Evolutionary conservation across 30 jellyfish, hydroid and myxozoan species (phyloP).

Genomic region (Turritopsis rubra): DNA sequence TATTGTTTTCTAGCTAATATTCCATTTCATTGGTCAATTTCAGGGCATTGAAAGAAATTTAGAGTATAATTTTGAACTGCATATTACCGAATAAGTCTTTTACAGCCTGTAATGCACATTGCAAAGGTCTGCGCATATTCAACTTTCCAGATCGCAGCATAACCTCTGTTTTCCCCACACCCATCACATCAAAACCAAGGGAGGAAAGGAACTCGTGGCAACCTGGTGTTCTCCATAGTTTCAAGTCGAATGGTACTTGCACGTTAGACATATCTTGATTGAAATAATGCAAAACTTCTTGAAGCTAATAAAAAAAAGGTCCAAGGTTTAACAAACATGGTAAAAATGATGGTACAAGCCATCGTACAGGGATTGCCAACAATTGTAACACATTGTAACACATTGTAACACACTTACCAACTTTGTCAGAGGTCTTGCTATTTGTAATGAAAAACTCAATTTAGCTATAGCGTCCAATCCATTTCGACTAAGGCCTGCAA

Average conservation of each 20-base stretch:
- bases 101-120: slow-evolving; percentile 92
- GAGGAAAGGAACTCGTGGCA: slow-evolving; percentile 97
- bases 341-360: neutral
- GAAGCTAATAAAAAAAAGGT: slow-evolving; percentile 47
- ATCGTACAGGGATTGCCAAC: no score
- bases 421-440: slow-evolving; percentile 47
- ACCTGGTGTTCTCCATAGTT: slow-evolving; percentile 92
- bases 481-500: slow-evolving; percentile 70
- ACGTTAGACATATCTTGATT: slow-evolving; percentile 77
- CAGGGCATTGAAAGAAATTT: no score
- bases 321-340: neutral
- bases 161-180: slow-evolving; percentile 91
- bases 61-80: no score
- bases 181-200: slow-evolving; percentile 90
- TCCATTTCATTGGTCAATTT: neutral
- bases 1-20: no score
- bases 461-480: slow-evolving; percentile 93
- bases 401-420: slow-evolving; percentile 61
- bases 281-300: slow-evolving; percentile 75
- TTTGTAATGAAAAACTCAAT: slow-evolving; percentile 69
- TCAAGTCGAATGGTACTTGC: slow-evolving; percentile 73
- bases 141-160: slow-evolving; percentile 84
- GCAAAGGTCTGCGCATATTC: slow-evolving; percentile 74
- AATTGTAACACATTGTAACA: no score
- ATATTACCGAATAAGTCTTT: slow-evolving; percentile 78